Evolutionary conservation across 2,888 invertebrate genomes (phyloP), one percentile per base, ranked within the genome.

Genomic region (Drosophila macrospina): DNA sequence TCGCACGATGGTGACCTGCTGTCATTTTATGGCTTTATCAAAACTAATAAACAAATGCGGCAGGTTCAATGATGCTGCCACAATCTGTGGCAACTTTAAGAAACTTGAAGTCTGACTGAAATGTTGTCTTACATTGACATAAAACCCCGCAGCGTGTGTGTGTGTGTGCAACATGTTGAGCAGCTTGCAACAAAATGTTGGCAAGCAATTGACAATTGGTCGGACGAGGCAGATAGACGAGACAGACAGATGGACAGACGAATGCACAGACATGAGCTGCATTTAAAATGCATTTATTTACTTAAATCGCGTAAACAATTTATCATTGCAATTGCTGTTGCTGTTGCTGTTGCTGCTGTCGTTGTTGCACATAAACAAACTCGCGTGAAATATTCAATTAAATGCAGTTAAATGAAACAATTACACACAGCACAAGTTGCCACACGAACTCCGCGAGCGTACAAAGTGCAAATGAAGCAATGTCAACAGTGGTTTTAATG

Each of bases 371-470:
- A 79, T 61, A 79, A 69, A 70, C 83, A 72, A 70, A 69, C 69
- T 48, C 60, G 55, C 39, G 67, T 71, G 81, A 80, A 76, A 86
- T 84, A 83, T 83, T 83, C 85, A 83, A 83, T 83, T 87, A 87
- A 84, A 86, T 44, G 67, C 68, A 75, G 78, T 81, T 77, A 86
- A 84, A 79, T 71, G 81, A 81, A 84, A 86, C 84, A 84, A 84
- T 86, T 84, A 79, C 69, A 77, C 63, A 77, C 63, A 56, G 37
- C 51, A 37, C n/a, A 20, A 45, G 45, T 39, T 37, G 54, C 30
- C 39, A 20, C 26, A 50, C 30, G 51, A 34, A 16, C 36, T 13
- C 52, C 36, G n/a, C 54, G 61, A 36, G n/a, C 54, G 61, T 24
- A 54, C 73, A 55, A 69, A 66, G 74, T 73, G 76, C 78, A 69